Conservation (phyloP, 1,140 invertebrate genomes). For the Drosophila trapezifrons region DNA sequence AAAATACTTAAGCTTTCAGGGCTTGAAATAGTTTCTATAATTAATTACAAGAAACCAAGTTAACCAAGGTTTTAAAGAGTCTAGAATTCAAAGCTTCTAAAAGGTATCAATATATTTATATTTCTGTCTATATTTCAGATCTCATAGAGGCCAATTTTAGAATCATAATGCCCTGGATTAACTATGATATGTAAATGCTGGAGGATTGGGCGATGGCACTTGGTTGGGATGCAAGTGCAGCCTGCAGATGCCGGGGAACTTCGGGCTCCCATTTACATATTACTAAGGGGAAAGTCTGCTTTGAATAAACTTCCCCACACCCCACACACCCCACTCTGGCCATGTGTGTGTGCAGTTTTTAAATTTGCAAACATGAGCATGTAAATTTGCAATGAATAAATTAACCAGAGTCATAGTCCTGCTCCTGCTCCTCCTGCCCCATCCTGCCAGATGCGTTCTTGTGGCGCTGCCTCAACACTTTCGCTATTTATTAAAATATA, state of each 20-base stretch:
- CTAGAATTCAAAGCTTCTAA: too few relatives aligned
- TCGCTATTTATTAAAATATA: constrained; percentile 75
- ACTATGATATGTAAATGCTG: constrained; percentile 76
- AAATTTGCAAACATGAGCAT: constrained; percentile 81
- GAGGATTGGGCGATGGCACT: constrained; percentile 22
- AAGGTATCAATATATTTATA: background rate
- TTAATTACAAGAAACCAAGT: too few relatives aligned
- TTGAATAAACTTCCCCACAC: constrained; percentile 69
- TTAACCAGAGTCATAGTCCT: constrained; percentile 62
- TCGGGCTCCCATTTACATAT: constrained; percentile 71
- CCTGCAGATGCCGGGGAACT: constrained; percentile 32
- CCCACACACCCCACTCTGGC: background rate
- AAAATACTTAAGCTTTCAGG: too few relatives aligned
- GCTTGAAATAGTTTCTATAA: too few relatives aligned
- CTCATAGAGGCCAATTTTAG: constrained; percentile 4
- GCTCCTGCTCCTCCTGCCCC: background rate
- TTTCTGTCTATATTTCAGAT: background rate
- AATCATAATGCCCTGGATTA: constrained; percentile 39
- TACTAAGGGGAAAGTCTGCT: constrained; percentile 72
- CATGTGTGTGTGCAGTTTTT: constrained; percentile 62
- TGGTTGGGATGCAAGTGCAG: constrained; percentile 44
- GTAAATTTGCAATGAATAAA: constrained; percentile 82
- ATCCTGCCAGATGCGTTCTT: constrained; percentile 26
- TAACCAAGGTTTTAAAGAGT: too few relatives aligned
- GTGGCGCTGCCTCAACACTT: constrained; percentile 64